Base-by-base conservation (phyloP, 2,797 vertebrate genomes). In the Calcarius lapponicus region DNA sequence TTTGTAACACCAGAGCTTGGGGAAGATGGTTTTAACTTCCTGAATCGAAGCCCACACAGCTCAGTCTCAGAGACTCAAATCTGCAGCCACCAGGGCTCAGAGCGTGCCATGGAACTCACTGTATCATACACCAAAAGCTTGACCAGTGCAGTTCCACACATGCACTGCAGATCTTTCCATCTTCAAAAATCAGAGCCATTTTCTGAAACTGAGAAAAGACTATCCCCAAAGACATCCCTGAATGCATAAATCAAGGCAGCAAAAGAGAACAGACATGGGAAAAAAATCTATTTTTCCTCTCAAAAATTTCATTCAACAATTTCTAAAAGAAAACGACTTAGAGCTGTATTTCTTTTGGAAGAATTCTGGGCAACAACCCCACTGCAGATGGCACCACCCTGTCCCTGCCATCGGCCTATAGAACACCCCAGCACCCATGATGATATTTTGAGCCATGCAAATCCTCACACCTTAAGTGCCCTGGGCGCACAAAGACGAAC, bases 41-140 rank as follows among this genome's bases (percentile, higher is more conserved):
- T 58, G 21, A 54, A 5, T 8, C 0, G 0, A 80, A 48, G 2
- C 6, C 2, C 11, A 32, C 22, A 20, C 15, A 47, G 17, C 9
- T 84, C 34, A 70, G 43, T 31, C 31, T 71, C 31, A 36, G 28
- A n/a, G 34, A 66, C 10, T 64, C 18, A 24, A 36, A 65, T 53
- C 11, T 82, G 31, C 5, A 9, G 19, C 25, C 15, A 53, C 36
- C 11, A 65, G 34, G 32, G 40, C 28, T 75, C 42, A 54, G 14
- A 58, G 13, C 11, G 36, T 0, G 2, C 19, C 4, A 34, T 9
- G 36, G 72, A 81, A 60, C 20, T 61, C 36, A 21, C 9, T 26
- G 25, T 7, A 20, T 34, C 47, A 19, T 12, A 38, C 3, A 47
- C 7, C 6, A 1, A 50, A 69, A 13, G 12, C 14, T n/a, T 85